Base-by-base conservation (phyloP, 2,797 vertebrate genomes). In the Falco peregrinus region DNA sequence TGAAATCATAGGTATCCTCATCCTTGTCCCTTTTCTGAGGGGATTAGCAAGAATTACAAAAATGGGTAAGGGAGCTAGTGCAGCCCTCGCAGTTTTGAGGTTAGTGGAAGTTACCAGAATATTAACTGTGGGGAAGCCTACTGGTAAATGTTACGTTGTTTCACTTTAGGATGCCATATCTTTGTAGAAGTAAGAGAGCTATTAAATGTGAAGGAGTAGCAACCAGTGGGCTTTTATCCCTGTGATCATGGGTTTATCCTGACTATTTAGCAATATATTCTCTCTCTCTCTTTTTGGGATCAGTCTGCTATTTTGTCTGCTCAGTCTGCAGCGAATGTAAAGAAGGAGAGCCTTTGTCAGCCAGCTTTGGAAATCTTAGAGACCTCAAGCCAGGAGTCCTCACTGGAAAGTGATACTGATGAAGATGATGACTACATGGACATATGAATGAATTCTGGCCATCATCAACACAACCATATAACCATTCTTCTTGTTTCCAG, bases 351-450 rank as follows among this genome's bases (percentile, higher is more conserved):
- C 26, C 98, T 99, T 93, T 98, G 98, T 96, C 99, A 99, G 98
- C 99, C 99, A 7, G 99, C 98, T 28, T 98, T 99, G 97, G 99
- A 99, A 98, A 99, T 99, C 85, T 98, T 99, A 95, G 99, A 99
- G 98, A 99, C 99, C 1, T 99, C 99, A 57, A 99, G 99, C 98
- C 99, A 99, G 98, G 99, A 99, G 97, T 99, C 99, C 22, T 99
- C 99, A 1, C 98, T 99, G 96, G 99, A 99, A 97, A 99, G 99
- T 51, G 99, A 99, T 97, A 99, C 99, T 1, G 99, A 99, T 10
- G 99, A 99, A 93, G 99, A 99, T 53, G 98, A 98, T 12, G 99
- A 99, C 94, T 99, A 99, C 98, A 99, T 99, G 99, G 99, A 99
- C 96, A 98, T 98, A 92, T 99, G 97, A 98, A 83, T 89, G 90